Evolutionary conservation across 1,140 invertebrate genomes (phyloP).

Genomic region (Sipha flava): DNA sequence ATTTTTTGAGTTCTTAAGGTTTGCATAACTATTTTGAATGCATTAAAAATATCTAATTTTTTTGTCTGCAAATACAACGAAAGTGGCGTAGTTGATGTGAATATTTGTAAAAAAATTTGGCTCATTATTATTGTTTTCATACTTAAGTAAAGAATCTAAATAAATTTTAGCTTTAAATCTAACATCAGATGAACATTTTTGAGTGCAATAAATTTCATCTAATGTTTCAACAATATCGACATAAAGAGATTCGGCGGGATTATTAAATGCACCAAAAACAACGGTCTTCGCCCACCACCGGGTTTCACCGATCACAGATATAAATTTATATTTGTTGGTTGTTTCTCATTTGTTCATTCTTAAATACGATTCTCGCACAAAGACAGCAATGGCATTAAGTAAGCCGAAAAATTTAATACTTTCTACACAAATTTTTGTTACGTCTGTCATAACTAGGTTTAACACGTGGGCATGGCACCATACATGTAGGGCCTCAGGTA

Average conservation of each 20-base stretch:
- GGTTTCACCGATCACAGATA: background rate
- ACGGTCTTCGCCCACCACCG: background rate
- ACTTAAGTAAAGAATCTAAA: background rate
- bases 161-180: background rate
- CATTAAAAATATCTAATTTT: too few relatives aligned
- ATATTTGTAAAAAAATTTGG: too few relatives aligned
- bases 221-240: background rate
- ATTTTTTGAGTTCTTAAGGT: too few relatives aligned
- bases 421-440: background rate
- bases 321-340: background rate
- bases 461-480: background rate
- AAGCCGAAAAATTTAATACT: background rate
- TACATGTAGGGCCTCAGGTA: background rate
- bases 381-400: background rate
- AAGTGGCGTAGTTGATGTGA: too few relatives aligned
- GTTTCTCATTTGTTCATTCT: background rate
- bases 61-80: too few relatives aligned
- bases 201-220: background rate
- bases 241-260: background rate
- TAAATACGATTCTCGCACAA: background rate
- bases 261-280: background rate
- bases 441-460: background rate
- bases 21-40: too few relatives aligned
- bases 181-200: background rate
- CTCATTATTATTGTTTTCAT: too few relatives aligned